Evolutionary conservation across 2,888 invertebrate genomes (phyloP).

Genomic region (Dolichomitus sp.): DNA sequence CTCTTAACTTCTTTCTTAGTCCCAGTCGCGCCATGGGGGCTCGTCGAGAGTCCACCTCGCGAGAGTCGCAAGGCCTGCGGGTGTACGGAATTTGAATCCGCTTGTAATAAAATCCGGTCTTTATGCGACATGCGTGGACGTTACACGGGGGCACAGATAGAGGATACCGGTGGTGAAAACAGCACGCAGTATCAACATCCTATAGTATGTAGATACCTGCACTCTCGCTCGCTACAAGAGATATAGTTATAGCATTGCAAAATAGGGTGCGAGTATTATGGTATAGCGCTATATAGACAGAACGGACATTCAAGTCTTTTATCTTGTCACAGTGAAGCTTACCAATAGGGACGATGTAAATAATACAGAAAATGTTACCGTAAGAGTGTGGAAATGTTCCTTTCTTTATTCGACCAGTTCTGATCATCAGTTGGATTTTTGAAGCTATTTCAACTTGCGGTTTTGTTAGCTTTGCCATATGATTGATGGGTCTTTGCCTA

Average conservation of each 20-base stretch:
- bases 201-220: conserved; percentile 24
- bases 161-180: conserved; percentile 33
- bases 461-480: background rate
- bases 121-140: conserved; percentile 82
- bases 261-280: conserved; percentile 51
- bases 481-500: too few relatives aligned
- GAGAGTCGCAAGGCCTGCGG: conserved; percentile 17
- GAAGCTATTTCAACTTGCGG: background rate
- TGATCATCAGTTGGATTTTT: background rate
- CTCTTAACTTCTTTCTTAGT: conserved; percentile 67
- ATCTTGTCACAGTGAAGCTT: background rate
- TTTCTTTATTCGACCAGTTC: background rate
- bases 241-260: conserved; percentile 44
- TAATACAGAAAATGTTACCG: background rate
- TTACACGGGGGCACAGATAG: conserved; percentile 57
- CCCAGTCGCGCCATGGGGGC: conserved; percentile 72
- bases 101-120: conserved; percentile 85
- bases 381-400: background rate
- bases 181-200: conserved; percentile 21
- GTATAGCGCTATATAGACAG: conserved; percentile 7
- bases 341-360: background rate
- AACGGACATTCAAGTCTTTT: background rate
- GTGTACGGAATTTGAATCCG: conserved; percentile 84
- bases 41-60: conserved; percentile 75
- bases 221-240: conserved; percentile 18